Evolutionary conservation across 23 tunicate genomes (phyloP), one percentile per base, ranked within the genome.

Genomic region (Clavelina lepadiformis): DNA sequence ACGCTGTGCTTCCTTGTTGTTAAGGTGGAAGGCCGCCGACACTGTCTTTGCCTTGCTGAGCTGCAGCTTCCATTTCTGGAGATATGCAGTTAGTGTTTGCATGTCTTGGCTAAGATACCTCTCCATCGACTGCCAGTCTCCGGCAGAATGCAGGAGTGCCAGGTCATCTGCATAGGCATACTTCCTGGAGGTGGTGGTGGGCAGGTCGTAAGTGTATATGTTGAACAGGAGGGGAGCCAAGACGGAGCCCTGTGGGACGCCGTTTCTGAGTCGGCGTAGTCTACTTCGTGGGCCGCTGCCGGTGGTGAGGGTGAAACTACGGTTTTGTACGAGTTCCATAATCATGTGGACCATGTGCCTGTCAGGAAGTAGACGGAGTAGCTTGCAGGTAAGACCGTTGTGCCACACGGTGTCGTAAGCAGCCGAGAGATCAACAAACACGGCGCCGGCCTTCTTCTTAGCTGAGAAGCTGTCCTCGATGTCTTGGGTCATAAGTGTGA

Each of bases 201-300:
- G 26, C 6, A 66, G 29, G 38, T 45, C 59, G 32, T 32, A 25
- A 4, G 23, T 45, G 72, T 66, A 66, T 5, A 66, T 66, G 72
- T 46, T 66, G 72, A 66, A 66, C 5, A 66, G 72, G 4, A 66
- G 72, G 2, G 72, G 72, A 66, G 72, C 72, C 72, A 66, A 11
- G 64, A 44, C 72, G 1, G 72, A 66, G 24, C 72, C 72, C 32
- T 66, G 68, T 3, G 68, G 49, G 49, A 63, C 58, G 50, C 49
- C 68, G 23, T 63, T 63, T 34, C 26, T 63, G 3, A 63, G 68
- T 26, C 68, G 68, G 5, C 68, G 27, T 36, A n/a, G 46, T 33
- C 68, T 35, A 49, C 68, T 47, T 66, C 27, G 56, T 31, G 45
- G 58, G 15, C 35, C 58, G 58, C 28, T 28, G 38, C 32, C 29